Conservation (phyloP, 2,888 invertebrate genomes). For the Clunio marinus region DNA sequence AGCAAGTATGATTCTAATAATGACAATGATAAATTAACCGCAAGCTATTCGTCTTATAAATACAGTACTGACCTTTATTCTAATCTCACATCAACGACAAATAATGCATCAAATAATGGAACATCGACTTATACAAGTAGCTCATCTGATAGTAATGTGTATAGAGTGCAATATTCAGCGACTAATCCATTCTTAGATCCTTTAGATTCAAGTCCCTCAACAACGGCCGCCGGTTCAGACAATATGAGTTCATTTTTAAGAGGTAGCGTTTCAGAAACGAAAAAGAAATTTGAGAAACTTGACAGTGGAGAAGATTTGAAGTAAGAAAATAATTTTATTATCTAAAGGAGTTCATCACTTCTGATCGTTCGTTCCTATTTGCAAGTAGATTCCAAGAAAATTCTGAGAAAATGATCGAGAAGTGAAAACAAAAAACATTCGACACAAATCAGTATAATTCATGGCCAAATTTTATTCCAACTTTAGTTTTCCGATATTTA, state of each 20-base stretch:
- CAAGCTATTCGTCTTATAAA: slow-evolving; percentile 22
- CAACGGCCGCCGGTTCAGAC: slow-evolving; percentile 13
- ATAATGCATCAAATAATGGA: slow-evolving; percentile 44
- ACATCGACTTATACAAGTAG: slow-evolving; percentile 37
- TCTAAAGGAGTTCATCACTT: too few species aligned
- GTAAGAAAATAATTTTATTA: background rate
- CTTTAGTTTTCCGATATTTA: too few species aligned
- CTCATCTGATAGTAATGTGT: slow-evolving; percentile 40
- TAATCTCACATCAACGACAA: slow-evolving; percentile 41
- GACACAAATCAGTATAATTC: slow-evolving; percentile 28
- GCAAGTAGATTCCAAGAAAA: too few species aligned
- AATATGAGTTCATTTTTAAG: slow-evolving; percentile 18
- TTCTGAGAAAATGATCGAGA: too few species aligned
- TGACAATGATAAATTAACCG: slow-evolving; percentile 16
- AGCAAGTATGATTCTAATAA: slow-evolving; percentile 13
- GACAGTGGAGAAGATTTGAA: slow-evolving; percentile 38
- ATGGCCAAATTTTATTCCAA: slow-evolving; percentile 33
- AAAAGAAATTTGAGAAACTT: slow-evolving; percentile 31
- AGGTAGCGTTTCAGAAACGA: slow-evolving; percentile 24
- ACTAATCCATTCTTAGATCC: slow-evolving; percentile 52
- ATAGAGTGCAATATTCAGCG: slow-evolving; percentile 52
- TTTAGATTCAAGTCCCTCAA: background rate
- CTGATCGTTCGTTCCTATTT: too few species aligned
- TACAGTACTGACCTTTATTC: slow-evolving; percentile 40
- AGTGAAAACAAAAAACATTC: background rate